These are phyloP conservation scores for Tokudaia muenninki DNA, from an alignment of 2,797 vertebrate genomes.

Conservation along the genomic window DNA sequence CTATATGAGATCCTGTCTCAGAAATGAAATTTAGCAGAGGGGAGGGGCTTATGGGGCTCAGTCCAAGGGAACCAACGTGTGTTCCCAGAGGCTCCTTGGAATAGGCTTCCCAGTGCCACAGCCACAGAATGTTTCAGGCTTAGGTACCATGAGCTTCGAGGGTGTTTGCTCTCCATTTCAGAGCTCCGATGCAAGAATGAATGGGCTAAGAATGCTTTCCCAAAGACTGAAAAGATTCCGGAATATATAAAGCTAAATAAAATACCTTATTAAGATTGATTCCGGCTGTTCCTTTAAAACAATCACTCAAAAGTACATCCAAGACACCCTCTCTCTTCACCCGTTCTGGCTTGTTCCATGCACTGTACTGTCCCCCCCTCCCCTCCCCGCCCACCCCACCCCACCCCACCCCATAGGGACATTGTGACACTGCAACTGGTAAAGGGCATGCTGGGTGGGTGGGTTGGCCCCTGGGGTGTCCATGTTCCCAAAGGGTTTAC, in stretches of 20 bases:
- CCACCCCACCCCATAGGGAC: fast-evolving
- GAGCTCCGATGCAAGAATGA: neutral
- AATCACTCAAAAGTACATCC: neutral
- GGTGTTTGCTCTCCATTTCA: fast-evolving
- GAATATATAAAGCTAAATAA: neutral
- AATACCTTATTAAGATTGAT: neutral
- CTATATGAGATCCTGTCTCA: neutral
- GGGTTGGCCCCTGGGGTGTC: neutral
- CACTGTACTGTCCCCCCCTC: fast-evolving
- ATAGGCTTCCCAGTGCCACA: fast-evolving
- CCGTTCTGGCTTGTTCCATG: neutral
- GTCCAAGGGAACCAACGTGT: too few relatives aligned
- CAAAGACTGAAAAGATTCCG: neutral
- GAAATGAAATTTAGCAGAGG: neutral
- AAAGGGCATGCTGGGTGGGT: neutral
- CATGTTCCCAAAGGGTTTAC: neutral
- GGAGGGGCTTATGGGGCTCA: neutral
- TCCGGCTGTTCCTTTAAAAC: neutral
- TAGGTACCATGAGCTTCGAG: fast-evolving
- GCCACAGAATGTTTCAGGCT: fast-evolving
- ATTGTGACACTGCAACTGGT: neutral
- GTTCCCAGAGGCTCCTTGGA: fast-evolving
- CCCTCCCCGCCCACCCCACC: too few relatives aligned
- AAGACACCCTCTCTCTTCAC: too few relatives aligned
- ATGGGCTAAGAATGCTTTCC: too few relatives aligned